Percentiles rank a stretch among this genome's conserved stretches.
These are phyloP conservation scores for Euplexia lucipara DNA, from an alignment of 2,888 invertebrate species.

Conservation along the genomic window DNA sequence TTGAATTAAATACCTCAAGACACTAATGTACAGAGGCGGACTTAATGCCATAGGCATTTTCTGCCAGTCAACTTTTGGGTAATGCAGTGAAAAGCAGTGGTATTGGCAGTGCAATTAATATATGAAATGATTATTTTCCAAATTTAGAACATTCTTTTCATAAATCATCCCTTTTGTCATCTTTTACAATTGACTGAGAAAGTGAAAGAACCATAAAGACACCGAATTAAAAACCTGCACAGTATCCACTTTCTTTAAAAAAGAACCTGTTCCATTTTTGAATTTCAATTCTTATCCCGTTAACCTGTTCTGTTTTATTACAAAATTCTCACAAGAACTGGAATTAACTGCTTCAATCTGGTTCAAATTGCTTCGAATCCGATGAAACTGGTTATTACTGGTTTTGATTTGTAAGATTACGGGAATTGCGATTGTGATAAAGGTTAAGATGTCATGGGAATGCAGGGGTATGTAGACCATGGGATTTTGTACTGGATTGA, in stretches of 20 bases:
- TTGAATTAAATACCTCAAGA: too few species aligned
- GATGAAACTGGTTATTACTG: constrained; percentile 66
- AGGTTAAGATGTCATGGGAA: constrained; percentile 68
- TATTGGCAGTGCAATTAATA: too few species aligned
- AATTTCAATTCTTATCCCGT: constrained; percentile 49
- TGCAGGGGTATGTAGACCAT: constrained; percentile 27
- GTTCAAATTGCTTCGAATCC: constrained; percentile 57
- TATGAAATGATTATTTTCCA: too few species aligned
- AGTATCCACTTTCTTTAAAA: constrained; percentile 22
- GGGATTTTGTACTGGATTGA: constrained; percentile 1
- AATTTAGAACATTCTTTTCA: neutral
- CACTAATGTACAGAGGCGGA: too few species aligned
- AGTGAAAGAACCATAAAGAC: neutral
- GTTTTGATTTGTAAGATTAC: constrained; percentile 61
- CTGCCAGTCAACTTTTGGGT: too few species aligned
- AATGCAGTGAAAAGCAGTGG: too few species aligned
- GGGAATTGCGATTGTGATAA: constrained; percentile 57
- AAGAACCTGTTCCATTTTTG: constrained; percentile 65
- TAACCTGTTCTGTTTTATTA: constrained; percentile 61
- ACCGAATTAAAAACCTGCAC: constrained; percentile 24
- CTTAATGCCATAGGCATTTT: too few species aligned
- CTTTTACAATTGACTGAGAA: constrained; percentile 6
- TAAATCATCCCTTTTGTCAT: constrained; percentile 1
- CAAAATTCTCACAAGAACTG: constrained; percentile 61
- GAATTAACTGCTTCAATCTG: constrained; percentile 62